Evolutionary conservation across 2,888 invertebrate species (phyloP), one percentile per base, ranked within the genome.

Genomic region (Mimachlamys varia): DNA sequence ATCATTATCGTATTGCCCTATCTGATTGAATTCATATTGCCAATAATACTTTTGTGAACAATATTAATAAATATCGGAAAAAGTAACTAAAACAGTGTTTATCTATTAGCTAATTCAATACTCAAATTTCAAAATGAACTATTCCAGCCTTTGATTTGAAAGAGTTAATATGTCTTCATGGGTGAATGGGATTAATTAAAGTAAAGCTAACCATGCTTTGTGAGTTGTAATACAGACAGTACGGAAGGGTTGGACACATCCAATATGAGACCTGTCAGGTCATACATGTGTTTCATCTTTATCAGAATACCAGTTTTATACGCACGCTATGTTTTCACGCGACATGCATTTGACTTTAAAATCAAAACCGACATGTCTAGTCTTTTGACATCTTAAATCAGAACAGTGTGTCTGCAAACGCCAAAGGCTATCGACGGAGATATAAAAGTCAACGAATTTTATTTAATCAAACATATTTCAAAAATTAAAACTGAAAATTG

Each of bases 401-500:
- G 33, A 76, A 27, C 33, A 27, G 76, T 76, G 76, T 76, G 76
- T 76, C 76, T 76, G 76, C 76, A 76, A 33, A 33, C 33, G 76
- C 76, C 76, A 76, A 33, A 7, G 76, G 76, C 76, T 27, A 76
- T 76, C 5, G 15, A 22, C 2, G 15, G 76, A 76, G 76, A 22
- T 33, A 76, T 76, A 76, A 76, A 76, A 76, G 7, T 76, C 76
- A 76, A 10, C 13, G 76, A 33, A 76, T 76, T 76, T 76, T 76
- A 76, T 76, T 76, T 76, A 76, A 76, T 76, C 76, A 76, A 76
- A 76, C 27, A 76, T 33, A 76, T 33, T 76, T 76, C 76, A 27
- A 10, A 44, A 44, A 76, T 76, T 76, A 76, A 76, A 76, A 10
- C 27, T 76, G 33, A 76, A 76, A 13, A 33, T 76, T 22, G 5